phyloP scores from a whole-genome alignment of 2,888 invertebrate species.

The Hemistola chrysoprasaria region DNA sequence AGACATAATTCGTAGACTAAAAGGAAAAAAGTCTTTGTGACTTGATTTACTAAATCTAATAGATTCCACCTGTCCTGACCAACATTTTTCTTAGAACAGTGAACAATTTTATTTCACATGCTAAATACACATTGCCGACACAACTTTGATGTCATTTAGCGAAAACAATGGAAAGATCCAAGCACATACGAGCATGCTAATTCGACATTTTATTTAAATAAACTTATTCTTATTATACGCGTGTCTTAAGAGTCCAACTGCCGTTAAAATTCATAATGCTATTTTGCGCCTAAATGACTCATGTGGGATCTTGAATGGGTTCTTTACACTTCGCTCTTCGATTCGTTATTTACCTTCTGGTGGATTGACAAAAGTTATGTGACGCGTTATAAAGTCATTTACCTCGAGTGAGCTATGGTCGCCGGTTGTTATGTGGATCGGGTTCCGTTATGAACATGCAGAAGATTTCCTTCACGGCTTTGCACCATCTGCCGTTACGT shows the following conservation, averaged over 20 bases:
- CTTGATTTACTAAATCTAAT: slow-evolving; percentile 18
- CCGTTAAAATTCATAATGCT: slow-evolving; percentile 74
- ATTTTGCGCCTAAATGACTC: slow-evolving; percentile 75
- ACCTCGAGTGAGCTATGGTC: slow-evolving; percentile 43
- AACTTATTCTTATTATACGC: slow-evolving; percentile 74
- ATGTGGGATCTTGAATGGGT: slow-evolving; percentile 64
- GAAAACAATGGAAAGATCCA: slow-evolving; percentile 78
- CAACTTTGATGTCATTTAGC: slow-evolving; percentile 82
- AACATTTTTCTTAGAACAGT: slow-evolving; percentile 61
- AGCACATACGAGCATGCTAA: slow-evolving; percentile 66
- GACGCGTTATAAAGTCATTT: slow-evolving; percentile 59
- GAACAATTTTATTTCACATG: slow-evolving; percentile 68
- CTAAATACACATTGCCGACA: slow-evolving; percentile 68
- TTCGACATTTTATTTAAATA: slow-evolving; percentile 74
- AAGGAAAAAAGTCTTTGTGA: slow-evolving; percentile 14
- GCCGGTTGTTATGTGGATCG: slow-evolving; percentile 49
- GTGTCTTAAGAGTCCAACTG: slow-evolving; percentile 63
- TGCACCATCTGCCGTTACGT: slow-evolving; percentile 49
- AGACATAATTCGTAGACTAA: slow-evolving; percentile 1
- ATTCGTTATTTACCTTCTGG: slow-evolving; percentile 48
- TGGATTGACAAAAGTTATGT: slow-evolving; percentile 31
- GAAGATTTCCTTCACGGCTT: slow-evolving; percentile 15
- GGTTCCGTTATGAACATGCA: slow-evolving; percentile 58
- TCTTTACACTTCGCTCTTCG: slow-evolving; percentile 50
- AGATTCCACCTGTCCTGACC: slow-evolving; percentile 46